Evolutionary conservation across 1,140 invertebrate species (phyloP).

Genomic region (Paralvinella palmiformis): DNA sequence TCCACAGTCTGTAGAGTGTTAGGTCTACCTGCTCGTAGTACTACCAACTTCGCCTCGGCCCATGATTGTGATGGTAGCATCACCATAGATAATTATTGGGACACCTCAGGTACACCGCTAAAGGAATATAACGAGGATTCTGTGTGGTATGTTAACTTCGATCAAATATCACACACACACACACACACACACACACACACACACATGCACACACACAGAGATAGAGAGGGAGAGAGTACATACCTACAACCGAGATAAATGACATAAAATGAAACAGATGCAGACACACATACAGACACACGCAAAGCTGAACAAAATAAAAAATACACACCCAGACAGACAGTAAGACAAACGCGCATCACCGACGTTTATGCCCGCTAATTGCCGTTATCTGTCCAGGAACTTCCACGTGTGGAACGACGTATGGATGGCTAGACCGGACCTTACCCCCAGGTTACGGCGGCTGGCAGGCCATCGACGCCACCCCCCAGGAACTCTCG

Average conservation of each 20-base stretch:
- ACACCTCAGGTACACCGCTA: conserved; percentile 69
- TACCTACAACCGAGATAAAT: no score
- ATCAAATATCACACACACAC: no score
- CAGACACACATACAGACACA: no score
- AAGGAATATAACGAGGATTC: conserved; percentile 76
- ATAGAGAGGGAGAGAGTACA: no score
- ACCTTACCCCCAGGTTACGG: conserved; percentile 68
- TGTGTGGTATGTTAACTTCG: conserved; percentile 63
- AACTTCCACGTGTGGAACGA: conserved; percentile 97
- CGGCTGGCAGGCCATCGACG: conserved; percentile 71
- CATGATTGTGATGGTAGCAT: conserved; percentile 85
- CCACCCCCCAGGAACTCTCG: conserved; percentile 71
- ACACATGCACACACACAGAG: no score
- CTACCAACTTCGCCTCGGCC: conserved; percentile 83
- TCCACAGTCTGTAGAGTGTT: conserved; percentile 69
- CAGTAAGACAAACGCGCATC: no score
- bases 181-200: no score
- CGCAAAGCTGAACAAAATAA: no score
- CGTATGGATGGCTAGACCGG: conserved; percentile 81
- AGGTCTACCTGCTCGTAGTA: conserved; percentile 76
- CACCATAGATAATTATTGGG: conserved; percentile 85
- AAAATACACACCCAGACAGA: no score
- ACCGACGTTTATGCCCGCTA: no score
- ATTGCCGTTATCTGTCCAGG: conserved; percentile 41
- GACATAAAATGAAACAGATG: no score